Base-by-base conservation (phyloP, 2,797 vertebrate species). In the Clarias fuscus region DNA sequence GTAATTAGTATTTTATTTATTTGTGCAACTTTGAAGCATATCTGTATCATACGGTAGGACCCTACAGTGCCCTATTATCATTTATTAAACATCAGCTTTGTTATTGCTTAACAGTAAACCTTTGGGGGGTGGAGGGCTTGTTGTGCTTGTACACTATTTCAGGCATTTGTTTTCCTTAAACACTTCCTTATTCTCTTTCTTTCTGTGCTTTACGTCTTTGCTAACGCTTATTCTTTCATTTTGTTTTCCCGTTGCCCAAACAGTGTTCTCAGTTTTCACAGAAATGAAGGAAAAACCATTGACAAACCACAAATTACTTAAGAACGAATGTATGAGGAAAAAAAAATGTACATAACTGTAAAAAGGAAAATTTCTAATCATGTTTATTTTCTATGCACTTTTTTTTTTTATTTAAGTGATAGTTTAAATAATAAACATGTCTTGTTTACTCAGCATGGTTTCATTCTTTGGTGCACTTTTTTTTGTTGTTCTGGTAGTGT, bases 311-410 rank as follows among this genome's bases (percentile, higher is more conserved):
- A 97, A 97, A 98, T 96, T 97, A 96, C 96, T 96, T 97, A 96
- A 96, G 97, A 97, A 97, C 98, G 97, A 99, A 98, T 99, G 98
- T 99, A 99, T 97, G 95, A 95, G 95, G 93, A 95, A 95, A 92
- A 97, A 33, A 96, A 97, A 96, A 95, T 99, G 98, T 99, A 99
- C 90, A 99, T 99, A 99, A 92, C 94, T 99, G 97, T 98, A 99
- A 97, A 99, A 98, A 98, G 92, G 95, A 97, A 98, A 98, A 97
- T 99, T 99, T 99, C 98, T 99, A 98, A 99, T 98, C 97, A 98
- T 99, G 97, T 98, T 99, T 99, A 99, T 99, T 99, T 99, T 99
- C 97, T 99, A 99, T 99, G 98, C 98, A 99, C 97, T 99, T 99
- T 98, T 80, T 99, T 98, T 80, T 30, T 97, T 99, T 98, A 99